Evolutionary conservation across 2,888 invertebrate species (phyloP).

Genomic region (Thera obeliscata): DNA sequence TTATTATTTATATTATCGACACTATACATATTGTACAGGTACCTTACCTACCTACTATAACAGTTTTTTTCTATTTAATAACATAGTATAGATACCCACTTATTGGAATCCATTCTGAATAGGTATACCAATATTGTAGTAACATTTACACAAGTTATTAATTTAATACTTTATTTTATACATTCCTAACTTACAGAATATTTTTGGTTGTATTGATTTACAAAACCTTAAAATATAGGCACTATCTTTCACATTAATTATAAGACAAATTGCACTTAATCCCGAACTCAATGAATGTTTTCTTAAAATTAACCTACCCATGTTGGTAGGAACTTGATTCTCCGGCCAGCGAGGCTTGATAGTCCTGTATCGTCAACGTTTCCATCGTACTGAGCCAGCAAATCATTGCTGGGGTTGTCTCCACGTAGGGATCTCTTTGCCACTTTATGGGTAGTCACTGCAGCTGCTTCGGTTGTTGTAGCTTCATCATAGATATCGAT

Average conservation of each 20-base stretch:
- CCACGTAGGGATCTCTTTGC: conserved; percentile 68
- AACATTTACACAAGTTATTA: background rate
- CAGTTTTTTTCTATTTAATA: no score
- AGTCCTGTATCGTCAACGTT: conserved; percentile 61
- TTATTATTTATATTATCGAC: no score
- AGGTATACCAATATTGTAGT: no score
- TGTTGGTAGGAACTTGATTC: conserved; percentile 75
- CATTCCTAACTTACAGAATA: background rate
- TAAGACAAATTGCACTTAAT: conserved; percentile 22
- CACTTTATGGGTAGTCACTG: conserved; percentile 59
- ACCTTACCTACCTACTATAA: no score
- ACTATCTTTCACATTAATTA: background rate
- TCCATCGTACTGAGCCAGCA: conserved; percentile 68
- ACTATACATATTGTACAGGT: no score
- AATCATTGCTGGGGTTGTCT: conserved; percentile 68
- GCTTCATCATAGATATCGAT: conserved; percentile 52
- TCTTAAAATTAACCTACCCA: conserved; percentile 64
- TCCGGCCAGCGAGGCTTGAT: conserved; percentile 65
- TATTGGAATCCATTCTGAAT: no score
- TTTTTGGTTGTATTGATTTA: background rate
- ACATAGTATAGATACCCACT: no score
- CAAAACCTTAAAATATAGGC: background rate
- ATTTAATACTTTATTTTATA: conserved; percentile 1
- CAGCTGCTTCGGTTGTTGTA: conserved; percentile 49
- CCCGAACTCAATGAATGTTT: conserved; percentile 4